Conservation (phyloP, 1,140 invertebrate species). For the Drosophila athabasca region DNA sequence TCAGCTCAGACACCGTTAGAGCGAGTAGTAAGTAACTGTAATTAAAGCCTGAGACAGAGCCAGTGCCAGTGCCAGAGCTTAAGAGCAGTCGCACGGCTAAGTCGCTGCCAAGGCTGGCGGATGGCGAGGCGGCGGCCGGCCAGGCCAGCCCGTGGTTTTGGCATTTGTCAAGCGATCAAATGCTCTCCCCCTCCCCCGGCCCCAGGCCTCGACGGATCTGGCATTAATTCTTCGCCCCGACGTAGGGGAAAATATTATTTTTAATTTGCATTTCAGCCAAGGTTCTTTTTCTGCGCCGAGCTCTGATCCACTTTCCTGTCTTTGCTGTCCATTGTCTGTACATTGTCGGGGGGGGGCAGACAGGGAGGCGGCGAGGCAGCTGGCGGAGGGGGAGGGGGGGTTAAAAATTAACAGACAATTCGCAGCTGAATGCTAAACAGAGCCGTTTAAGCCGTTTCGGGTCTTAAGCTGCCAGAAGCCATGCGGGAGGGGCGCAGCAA, state of each 20-base stretch:
- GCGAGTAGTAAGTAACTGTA: conserved; percentile 76
- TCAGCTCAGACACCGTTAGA: conserved; percentile 55
- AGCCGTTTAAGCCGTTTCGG: conserved; percentile 38
- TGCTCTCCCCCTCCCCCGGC: conserved; percentile 12
- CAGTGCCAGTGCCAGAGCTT: conserved; percentile 10
- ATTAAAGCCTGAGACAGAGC: conserved; percentile 54
- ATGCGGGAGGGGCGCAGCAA: not conserved
- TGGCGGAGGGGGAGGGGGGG: not conserved
- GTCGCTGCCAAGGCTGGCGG: conserved; percentile 59
- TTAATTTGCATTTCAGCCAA: conserved; percentile 66
- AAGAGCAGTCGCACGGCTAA: conserved; percentile 42
- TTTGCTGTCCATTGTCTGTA: conserved; percentile 17
- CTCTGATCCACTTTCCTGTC: conserved; percentile 56
- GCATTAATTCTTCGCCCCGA: conserved; percentile 45
- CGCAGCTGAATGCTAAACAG: conserved; percentile 34
- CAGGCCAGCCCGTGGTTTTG: conserved; percentile 14
- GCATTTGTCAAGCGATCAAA: conserved; percentile 56
- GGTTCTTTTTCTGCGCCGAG: conserved; percentile 44
- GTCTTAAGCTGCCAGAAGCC: conserved; percentile 5
- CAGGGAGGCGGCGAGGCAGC: too few relatives aligned
- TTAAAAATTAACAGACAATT: conserved; percentile 68
- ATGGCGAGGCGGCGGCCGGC: too few relatives aligned
- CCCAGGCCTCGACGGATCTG: conserved; percentile 37
- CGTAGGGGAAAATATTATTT: conserved; percentile 64
- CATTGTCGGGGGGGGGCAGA: conserved; percentile 1